phyloP scores from a whole-genome alignment of 2,888 invertebrate species.

The Xestia rhomboidea region DNA sequence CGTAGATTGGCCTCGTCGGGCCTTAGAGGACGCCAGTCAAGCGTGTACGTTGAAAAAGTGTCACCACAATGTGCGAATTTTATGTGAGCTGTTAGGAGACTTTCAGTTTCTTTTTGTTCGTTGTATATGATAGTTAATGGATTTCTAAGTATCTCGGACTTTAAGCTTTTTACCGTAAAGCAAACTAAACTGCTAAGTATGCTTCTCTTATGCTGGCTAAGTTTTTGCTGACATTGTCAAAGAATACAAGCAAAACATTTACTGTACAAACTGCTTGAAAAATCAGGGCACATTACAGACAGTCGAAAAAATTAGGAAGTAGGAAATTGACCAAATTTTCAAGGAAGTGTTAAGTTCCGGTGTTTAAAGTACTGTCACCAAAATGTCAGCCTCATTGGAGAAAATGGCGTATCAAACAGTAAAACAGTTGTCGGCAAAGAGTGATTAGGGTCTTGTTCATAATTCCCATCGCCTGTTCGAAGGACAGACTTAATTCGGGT shows the following conservation, averaged over 20 bases:
- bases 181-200: background rate
- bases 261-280: conserved; percentile 1
- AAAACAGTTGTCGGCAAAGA: conserved; percentile 27
- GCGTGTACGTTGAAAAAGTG: conserved; percentile 76
- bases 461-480: conserved; percentile 30
- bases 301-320: conserved; percentile 26
- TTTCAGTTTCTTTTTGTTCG: conserved; percentile 51
- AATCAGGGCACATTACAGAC: background rate
- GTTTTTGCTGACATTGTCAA: background rate
- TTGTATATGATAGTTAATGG: conserved; percentile 40
- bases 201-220: background rate
- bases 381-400: conserved; percentile 21
- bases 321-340: conserved; percentile 41
- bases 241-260: background rate
- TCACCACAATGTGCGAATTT: conserved; percentile 48
- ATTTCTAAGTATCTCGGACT: conserved; percentile 34
- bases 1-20: conserved; percentile 73
- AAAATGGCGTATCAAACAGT: conserved; percentile 29
- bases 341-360: conserved; percentile 40
- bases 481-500: conserved; percentile 44
- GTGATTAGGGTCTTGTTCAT: conserved; percentile 46
- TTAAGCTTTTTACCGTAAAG: conserved; percentile 1
- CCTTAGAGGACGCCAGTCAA: conserved; percentile 76
- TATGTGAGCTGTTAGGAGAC: conserved; percentile 32
- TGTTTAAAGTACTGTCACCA: conserved; percentile 11